A percentile compares a stretch with the other conserved stretches of the same genome.
Evolutionary conservation across 1,140 invertebrate genomes (phyloP).

Genomic region (Vanessa tameamea): DNA sequence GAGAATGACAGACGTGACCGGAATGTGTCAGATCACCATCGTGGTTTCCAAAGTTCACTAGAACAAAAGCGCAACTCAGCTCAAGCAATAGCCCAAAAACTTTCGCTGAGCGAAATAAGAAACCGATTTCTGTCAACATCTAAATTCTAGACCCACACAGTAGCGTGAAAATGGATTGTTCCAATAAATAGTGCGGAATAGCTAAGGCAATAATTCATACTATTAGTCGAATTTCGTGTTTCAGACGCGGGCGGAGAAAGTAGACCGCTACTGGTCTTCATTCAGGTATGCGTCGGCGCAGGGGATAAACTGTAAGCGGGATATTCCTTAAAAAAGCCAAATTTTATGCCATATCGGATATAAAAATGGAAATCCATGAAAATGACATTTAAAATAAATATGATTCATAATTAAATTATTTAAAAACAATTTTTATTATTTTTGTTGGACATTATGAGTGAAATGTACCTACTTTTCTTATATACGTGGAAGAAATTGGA

Average conservation of each 20-base stretch:
- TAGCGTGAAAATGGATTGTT: constrained; percentile 36
- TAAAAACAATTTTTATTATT: too few relatives aligned
- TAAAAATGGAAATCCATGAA: too few relatives aligned
- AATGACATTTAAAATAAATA: too few relatives aligned
- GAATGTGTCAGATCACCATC: too few relatives aligned
- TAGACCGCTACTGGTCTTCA: constrained; percentile 72
- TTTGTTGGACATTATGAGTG: too few relatives aligned
- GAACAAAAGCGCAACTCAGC: too few relatives aligned
- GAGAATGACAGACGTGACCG: too few relatives aligned
- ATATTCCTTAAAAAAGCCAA: not conserved
- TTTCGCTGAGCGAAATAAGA: not conserved
- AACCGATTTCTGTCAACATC: constrained; percentile 32
- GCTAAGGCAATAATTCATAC: constrained; percentile 64
- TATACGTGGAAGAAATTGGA: too few relatives aligned
- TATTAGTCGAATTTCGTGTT: constrained; percentile 78
- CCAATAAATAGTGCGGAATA: constrained; percentile 31
- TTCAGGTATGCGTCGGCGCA: constrained; percentile 16
- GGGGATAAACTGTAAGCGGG: constrained; percentile 23
- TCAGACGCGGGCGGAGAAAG: constrained; percentile 64
- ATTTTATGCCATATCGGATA: not conserved
- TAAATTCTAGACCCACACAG: constrained; percentile 31
- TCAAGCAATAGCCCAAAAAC: too few relatives aligned
- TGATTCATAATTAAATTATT: too few relatives aligned
- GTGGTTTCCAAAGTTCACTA: too few relatives aligned
- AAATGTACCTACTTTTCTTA: too few relatives aligned